These are phyloP conservation scores for Dryococelus australis DNA, from an alignment of 2,888 invertebrate genomes.

Conservation along the genomic window DNA sequence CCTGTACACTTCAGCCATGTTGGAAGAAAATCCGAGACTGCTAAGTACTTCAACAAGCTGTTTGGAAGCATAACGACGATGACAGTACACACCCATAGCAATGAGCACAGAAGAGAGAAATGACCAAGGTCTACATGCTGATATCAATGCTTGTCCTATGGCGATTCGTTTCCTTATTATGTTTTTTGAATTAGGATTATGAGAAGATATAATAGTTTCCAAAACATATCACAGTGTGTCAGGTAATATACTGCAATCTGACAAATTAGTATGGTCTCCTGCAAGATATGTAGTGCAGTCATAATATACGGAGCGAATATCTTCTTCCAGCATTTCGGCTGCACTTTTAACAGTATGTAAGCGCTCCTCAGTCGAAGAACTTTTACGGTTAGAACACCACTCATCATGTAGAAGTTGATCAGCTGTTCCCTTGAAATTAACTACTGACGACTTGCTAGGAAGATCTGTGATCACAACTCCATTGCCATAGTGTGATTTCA, in stretches of 20 bases:
- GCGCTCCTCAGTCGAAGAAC: not conserved
- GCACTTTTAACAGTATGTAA: too few relatives aligned
- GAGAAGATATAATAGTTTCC: too few relatives aligned
- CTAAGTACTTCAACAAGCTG: slow-evolving; percentile 10
- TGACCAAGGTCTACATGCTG: not conserved
- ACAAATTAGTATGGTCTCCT: too few relatives aligned
- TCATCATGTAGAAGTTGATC: not conserved
- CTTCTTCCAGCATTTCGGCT: too few relatives aligned
- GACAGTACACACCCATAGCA: not conserved
- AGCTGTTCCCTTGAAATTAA: not conserved
- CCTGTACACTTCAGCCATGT: not conserved
- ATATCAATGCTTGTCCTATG: not conserved
- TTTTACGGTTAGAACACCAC: not conserved
- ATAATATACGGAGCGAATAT: too few relatives aligned
- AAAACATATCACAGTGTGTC: too few relatives aligned
- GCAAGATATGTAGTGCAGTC: too few relatives aligned
- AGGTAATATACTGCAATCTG: too few relatives aligned
- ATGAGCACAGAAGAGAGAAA: not conserved
- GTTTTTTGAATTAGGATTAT: too few relatives aligned
- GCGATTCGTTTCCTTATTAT: not conserved
- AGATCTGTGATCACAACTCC: not conserved
- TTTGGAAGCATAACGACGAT: slow-evolving; percentile 1
- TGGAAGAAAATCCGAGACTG: not conserved
- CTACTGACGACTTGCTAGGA: not conserved
- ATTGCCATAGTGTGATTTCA: too few relatives aligned